phyloP scores from a whole-genome alignment of 1,140 invertebrate genomes.

The Coenobita brevimanus region DNA sequence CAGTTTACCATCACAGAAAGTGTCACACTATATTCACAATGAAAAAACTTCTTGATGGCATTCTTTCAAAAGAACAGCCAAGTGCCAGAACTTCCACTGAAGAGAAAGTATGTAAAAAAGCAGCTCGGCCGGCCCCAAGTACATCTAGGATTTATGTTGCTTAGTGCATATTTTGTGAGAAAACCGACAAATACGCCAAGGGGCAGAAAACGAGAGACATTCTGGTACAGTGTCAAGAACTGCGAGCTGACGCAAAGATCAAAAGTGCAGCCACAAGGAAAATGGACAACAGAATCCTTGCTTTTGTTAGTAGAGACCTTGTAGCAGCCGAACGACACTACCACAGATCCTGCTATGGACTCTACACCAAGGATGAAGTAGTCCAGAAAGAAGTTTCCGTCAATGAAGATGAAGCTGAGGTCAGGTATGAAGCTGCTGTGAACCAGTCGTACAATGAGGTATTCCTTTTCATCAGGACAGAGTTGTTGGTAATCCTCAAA shows the following conservation, averaged over 20 bases:
- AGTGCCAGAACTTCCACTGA: not conserved
- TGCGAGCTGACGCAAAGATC: conserved; percentile 18
- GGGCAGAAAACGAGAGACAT: too few species aligned
- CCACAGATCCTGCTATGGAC: not conserved
- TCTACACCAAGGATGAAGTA: not conserved
- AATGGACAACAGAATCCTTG: conserved; percentile 20
- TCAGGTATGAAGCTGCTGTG: not conserved
- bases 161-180: not conserved
- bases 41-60: not conserved
- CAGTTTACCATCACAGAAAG: not conserved
- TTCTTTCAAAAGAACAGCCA: not conserved
- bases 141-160: too few species aligned
- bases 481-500: not conserved
- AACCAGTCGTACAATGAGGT: not conserved
- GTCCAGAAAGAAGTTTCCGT: too few species aligned
- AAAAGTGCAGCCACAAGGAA: not conserved
- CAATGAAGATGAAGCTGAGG: not conserved
- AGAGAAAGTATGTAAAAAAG: not conserved
- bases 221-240: not conserved
- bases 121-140: not conserved
- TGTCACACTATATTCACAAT: not conserved
- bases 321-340: not conserved
- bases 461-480: not conserved
- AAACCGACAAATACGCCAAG: not conserved
- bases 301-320: not conserved